phyloP scores from a whole-genome alignment of 2,113 vertebrate species.

The Myotis yumanensis region DNA sequence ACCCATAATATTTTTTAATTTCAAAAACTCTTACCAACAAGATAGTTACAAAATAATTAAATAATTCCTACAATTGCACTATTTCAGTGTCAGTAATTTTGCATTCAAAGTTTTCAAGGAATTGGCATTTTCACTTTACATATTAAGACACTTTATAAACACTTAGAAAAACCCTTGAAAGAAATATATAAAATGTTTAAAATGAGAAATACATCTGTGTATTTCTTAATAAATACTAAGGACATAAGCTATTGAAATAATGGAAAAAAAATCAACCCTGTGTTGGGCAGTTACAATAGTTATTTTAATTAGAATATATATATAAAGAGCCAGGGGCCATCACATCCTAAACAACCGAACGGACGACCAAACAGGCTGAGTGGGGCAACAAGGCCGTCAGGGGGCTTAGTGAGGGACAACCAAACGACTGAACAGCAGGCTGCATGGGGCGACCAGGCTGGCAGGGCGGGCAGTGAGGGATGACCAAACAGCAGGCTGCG shows the following conservation, averaged over 20 bases:
- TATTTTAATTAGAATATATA: not conserved
- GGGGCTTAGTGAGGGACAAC: too few relatives aligned
- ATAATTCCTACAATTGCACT: not conserved
- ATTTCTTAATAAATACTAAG: not conserved
- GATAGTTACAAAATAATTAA: constrained; percentile 3
- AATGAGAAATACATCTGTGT: not conserved
- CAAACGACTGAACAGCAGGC: too few relatives aligned
- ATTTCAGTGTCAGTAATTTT: constrained; percentile 11
- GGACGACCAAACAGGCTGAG: too few relatives aligned
- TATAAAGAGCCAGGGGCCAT: too few relatives aligned
- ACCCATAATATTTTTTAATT: not conserved
- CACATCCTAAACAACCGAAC: too few relatives aligned
- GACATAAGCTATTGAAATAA: not conserved
- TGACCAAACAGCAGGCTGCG: too few relatives aligned
- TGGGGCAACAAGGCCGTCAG: too few relatives aligned
- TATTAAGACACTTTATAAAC: not conserved
- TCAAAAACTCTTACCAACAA: not conserved
- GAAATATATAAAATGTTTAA: not conserved
- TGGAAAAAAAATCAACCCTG: not conserved
- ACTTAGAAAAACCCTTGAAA: not conserved
- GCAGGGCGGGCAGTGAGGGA: too few relatives aligned
- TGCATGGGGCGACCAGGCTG: too few relatives aligned
- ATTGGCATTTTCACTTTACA: not conserved
- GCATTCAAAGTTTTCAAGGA: not conserved
- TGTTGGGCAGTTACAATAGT: not conserved